These are phyloP conservation scores for Pelobates cultripes DNA, from an alignment of 2,797 vertebrate genomes.

Conservation along the genomic window DNA sequence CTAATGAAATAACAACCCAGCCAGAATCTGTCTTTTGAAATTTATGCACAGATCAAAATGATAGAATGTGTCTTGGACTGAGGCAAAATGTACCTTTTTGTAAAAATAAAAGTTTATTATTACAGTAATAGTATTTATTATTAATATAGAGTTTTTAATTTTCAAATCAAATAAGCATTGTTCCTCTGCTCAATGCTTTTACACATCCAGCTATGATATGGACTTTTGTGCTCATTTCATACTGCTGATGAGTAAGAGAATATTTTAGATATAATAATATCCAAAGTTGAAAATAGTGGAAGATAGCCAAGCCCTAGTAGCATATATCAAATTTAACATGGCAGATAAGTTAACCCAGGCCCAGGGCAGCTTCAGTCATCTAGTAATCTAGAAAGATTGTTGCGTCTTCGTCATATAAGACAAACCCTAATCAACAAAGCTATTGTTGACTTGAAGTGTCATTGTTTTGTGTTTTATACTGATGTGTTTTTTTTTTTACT, in stretches of 20 bases:
- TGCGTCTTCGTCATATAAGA: no score
- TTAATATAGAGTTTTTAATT: conserved; percentile 21
- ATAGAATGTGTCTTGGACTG: conserved; percentile 27
- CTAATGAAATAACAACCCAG: conserved; percentile 26
- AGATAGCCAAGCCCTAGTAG: no score
- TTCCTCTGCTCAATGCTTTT: not conserved
- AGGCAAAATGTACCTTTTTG: conserved; percentile 8
- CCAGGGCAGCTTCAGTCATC: no score
- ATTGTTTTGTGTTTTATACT: no score
- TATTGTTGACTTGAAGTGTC: no score
- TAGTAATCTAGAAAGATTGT: no score
- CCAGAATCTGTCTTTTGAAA: conserved; percentile 17
- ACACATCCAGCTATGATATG: not conserved
- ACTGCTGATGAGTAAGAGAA: not conserved
- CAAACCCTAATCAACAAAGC: no score
- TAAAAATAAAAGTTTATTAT: conserved; percentile 14
- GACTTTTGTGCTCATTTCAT: not conserved
- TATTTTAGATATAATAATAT: no score
- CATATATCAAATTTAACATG: no score
- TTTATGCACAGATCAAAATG: conserved; percentile 17
- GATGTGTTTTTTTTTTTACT: no score
- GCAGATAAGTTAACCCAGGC: no score
- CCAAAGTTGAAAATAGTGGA: no score
- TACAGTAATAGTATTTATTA: conserved; percentile 23
- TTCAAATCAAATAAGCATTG: conserved; percentile 3